Conservation (phyloP, 2,888 invertebrate genomes). For the Noctua comes region DNA sequence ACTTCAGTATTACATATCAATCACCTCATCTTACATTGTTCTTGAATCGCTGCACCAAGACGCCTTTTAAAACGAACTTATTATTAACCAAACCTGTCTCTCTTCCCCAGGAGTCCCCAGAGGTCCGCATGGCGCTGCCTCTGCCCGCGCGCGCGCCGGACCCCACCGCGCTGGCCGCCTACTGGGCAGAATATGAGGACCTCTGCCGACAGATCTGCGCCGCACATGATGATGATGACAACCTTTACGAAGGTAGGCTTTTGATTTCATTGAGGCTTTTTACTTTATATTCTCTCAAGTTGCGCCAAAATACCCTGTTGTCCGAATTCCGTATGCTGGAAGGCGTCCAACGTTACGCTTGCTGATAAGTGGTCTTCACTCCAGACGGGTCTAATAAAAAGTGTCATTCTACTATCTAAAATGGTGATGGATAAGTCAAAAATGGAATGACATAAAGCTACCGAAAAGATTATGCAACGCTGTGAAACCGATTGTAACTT, state of each 20-base stretch:
- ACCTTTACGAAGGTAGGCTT: conserved; percentile 90
- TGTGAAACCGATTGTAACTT: neutral
- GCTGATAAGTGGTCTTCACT: neutral
- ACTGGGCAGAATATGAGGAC: conserved; percentile 92
- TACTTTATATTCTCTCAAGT: neutral
- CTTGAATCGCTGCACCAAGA: neutral
- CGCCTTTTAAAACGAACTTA: neutral
- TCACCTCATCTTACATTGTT: neutral
- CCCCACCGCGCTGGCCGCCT: conserved; percentile 90
- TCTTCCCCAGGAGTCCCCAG: conserved; percentile 83
- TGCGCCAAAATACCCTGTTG: neutral
- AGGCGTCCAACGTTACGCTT: neutral
- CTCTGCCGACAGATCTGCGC: conserved; percentile 91
- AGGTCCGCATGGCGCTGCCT: conserved; percentile 84
- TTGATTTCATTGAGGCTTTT: neutral
- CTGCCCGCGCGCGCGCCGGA: conserved; percentile 83
- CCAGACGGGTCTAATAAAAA: neutral
- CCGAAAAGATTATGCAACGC: neutral
- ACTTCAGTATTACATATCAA: neutral
- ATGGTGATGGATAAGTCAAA: neutral
- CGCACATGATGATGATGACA: conserved; percentile 89
- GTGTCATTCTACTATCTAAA: neutral
- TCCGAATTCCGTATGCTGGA: too few species aligned
- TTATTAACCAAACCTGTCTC: neutral
- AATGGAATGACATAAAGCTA: neutral